Conservation (phyloP, 2,113 vertebrate genomes). For the Eurystomus gularis region DNA sequence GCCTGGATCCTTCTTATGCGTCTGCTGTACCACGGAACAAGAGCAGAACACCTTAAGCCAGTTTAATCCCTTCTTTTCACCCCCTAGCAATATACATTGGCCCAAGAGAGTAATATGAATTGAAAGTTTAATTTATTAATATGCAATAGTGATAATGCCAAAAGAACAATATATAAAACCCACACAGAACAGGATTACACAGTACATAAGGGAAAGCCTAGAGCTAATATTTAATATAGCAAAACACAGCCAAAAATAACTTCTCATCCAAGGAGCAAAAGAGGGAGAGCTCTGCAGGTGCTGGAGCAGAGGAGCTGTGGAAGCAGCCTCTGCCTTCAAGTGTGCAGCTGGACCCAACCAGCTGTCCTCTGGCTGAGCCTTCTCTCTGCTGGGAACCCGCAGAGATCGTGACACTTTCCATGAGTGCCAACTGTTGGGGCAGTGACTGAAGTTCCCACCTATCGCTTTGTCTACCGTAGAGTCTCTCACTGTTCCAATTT, state of each 20-base stretch:
- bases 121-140: conserved; percentile 66
- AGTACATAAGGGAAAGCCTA: conserved; percentile 48
- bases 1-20: neutral
- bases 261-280: conserved; percentile 4
- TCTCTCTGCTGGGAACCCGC: neutral
- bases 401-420: fast-evolving
- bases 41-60: conserved; percentile 39
- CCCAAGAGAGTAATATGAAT: conserved; percentile 43
- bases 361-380: neutral
- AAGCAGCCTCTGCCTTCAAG: neutral
- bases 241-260: conserved; percentile 60
- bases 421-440: neutral
- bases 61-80: conserved; percentile 51
- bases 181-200: conserved; percentile 48
- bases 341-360: neutral
- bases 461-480: neutral
- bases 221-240: conserved; percentile 64
- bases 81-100: conserved; percentile 57
- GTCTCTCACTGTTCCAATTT: neutral
- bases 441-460: neutral
- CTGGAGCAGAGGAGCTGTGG: neutral
- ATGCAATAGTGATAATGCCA: conserved; percentile 62
- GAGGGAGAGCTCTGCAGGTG: conserved; percentile 16
- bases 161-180: conserved; percentile 63
- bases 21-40: neutral